Conservation (phyloP, 2,888 invertebrate species). For the Apamea crenata region DNA sequence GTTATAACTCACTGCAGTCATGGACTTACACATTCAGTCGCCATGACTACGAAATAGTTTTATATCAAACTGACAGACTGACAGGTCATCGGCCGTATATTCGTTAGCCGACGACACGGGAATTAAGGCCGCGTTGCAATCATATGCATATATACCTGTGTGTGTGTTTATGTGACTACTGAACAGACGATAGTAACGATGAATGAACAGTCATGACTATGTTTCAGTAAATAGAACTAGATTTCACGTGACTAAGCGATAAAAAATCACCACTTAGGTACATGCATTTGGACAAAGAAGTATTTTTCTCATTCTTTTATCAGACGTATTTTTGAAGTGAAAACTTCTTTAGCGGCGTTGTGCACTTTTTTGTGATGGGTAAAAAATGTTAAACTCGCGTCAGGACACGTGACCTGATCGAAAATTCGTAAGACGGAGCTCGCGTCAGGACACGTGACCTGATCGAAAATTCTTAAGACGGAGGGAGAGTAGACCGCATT, state of each 20-base stretch:
- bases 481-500: too few species aligned
- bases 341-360: too few species aligned
- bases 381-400: too few species aligned
- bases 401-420: too few species aligned
- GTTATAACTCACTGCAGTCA: constrained; percentile 51
- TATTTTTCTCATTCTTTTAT: too few species aligned
- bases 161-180: neutral
- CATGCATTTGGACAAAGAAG: too few species aligned
- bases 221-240: neutral
- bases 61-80: constrained; percentile 36
- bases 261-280: too few species aligned
- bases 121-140: constrained; percentile 35
- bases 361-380: too few species aligned
- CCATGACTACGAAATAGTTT: constrained; percentile 68
- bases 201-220: neutral
- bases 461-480: too few species aligned
- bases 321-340: too few species aligned
- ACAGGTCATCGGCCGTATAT: constrained; percentile 50
- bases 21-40: constrained; percentile 52
- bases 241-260: neutral
- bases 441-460: too few species aligned
- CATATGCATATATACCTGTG: neutral
- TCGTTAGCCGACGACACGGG: constrained; percentile 16
- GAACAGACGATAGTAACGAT: neutral
- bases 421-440: too few species aligned